These are phyloP conservation scores for Rhea americana DNA, from an alignment of 2,113 vertebrate genomes.

Conservation along the genomic window DNA sequence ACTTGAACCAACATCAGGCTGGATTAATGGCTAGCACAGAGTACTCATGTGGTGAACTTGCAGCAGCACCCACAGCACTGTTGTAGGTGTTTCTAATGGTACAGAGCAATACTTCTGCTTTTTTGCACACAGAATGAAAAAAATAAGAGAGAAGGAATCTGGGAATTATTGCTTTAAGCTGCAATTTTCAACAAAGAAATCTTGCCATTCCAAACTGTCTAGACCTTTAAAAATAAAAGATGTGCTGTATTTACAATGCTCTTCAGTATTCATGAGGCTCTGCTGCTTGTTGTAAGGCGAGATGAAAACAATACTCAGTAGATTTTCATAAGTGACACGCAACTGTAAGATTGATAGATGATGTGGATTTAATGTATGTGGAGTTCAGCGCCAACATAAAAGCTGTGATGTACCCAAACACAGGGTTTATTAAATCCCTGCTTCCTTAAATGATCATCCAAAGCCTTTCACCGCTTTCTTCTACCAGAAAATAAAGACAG, in stretches of 20 bases:
- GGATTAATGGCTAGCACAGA: conserved; percentile 38
- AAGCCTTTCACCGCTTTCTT: conserved; percentile 12
- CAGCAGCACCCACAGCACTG: neutral
- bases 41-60: conserved; percentile 31
- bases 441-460: conserved; percentile 62
- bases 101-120: neutral
- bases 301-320: conserved; percentile 87
- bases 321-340: conserved; percentile 85
- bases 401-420: conserved; percentile 72
- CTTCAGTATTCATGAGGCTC: conserved; percentile 84
- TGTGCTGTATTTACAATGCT: conserved; percentile 73
- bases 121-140: conserved; percentile 25
- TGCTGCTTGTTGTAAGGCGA: conserved; percentile 79
- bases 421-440: conserved; percentile 61
- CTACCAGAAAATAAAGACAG: conserved; percentile 23
- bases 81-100: conserved; percentile 2
- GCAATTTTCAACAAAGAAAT: conserved; percentile 72
- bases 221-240: conserved; percentile 82
- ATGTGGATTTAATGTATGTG: conserved; percentile 81
- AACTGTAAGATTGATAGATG: conserved; percentile 85
- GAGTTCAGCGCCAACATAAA: conserved; percentile 77
- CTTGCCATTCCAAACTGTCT: conserved; percentile 73
- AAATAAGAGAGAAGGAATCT: conserved; percentile 11
- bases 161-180: conserved; percentile 46
- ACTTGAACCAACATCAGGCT: conserved; percentile 2